Base-by-base conservation (phyloP, 2,797 vertebrate species). In the Gymnoscopelus microlampas region DNA sequence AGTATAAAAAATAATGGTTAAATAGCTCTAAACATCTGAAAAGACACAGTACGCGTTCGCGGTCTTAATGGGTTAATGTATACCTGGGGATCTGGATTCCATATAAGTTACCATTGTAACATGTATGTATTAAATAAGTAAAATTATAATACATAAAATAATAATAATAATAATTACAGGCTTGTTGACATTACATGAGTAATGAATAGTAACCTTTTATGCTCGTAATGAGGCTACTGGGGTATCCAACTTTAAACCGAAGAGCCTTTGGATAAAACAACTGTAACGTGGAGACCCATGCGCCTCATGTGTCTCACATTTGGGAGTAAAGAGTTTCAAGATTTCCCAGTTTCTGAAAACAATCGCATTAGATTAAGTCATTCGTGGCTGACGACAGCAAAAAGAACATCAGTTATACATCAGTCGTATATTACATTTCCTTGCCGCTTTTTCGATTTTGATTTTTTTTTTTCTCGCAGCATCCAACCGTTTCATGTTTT, bases 71-170 rank as follows among this genome's bases (percentile, higher is more conserved):
- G n/a, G n/a, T n/a, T n/a, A 8, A 57, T 15, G 59, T 55, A 49
- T 47, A 47, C 10, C 60, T 48, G 73, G 72, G 74, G 73, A 67
- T 60, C 12, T 56, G 64, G 23, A 6, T 60, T 29, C 50, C 66
- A 53, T 48, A 74, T 26, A 53, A 53, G 3, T 70, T 66, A 50
- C 47, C 15, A 15, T 14, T 76, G n/a, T 63, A 32, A 63, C 9
- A 23, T 68, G 55, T 13, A 6, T 6, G 39, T 9, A 9, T 39
- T 39, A 39, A 39, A 39, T 39, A 39, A 39, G 8, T 0, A 44
- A 9, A 44, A 10, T 10, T 2, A 8, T 44, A 44, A 10, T 44
- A 10, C 39, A 10, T 44, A 19, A 19, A 19, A 19, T 44, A 44
- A 44, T 9, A 44, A 44, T 9, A 44, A 44, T 44, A 44, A 39